These are phyloP conservation scores for Anastrepha ludens DNA, from an alignment of 1,140 invertebrate species.

Conservation along the genomic window DNA sequence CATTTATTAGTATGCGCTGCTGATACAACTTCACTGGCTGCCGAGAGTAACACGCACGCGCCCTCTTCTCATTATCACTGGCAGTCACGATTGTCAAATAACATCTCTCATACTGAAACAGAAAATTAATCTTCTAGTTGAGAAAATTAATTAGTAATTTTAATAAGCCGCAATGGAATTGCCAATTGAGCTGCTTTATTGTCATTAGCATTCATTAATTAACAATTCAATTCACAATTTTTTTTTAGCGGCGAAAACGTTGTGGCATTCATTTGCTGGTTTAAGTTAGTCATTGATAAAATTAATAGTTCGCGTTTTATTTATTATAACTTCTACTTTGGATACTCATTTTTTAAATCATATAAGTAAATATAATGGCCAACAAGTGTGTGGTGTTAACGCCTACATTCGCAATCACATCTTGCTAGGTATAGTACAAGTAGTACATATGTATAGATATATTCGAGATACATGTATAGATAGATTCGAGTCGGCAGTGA, in stretches of 20 bases:
- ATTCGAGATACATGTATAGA: background rate
- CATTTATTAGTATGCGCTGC: no score
- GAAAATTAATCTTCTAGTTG: background rate
- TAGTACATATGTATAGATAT: background rate
- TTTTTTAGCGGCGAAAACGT: background rate
- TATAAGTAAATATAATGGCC: background rate
- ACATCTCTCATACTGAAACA: background rate
- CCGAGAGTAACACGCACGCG: background rate
- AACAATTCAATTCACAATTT: background rate
- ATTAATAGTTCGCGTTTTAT: conserved; percentile 23
- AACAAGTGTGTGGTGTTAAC: conserved; percentile 5
- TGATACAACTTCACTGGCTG: background rate
- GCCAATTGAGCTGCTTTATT: background rate
- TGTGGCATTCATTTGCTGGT: background rate
- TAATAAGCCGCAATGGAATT: background rate
- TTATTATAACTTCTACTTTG: background rate
- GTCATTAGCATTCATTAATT: conserved; percentile 26
- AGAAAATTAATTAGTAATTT: conserved; percentile 30
- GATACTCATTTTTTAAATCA: background rate
- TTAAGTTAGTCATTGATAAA: conserved; percentile 40
- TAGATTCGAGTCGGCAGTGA: background rate
- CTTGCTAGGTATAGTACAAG: background rate
- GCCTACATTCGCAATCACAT: background rate
- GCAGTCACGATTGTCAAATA: background rate
- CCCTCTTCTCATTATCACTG: background rate